Conservation (phyloP, 2,888 invertebrate species). For the Sesamia inferens region DNA sequence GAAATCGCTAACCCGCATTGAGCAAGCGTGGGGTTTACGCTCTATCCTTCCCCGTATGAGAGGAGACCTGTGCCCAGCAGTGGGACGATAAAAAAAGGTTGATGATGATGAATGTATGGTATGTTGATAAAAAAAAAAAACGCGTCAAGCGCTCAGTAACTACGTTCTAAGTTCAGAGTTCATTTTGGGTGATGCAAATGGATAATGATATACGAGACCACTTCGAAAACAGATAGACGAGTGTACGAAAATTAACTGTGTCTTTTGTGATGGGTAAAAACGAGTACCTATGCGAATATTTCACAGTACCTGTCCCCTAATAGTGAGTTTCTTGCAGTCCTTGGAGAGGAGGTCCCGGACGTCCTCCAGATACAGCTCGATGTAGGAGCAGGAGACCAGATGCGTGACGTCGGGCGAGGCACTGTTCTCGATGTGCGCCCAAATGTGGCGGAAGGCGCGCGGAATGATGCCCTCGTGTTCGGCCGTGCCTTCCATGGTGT, state of each 20-base stretch:
- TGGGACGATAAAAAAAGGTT: too few relatives aligned
- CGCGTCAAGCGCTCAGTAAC: slow-evolving; percentile 4
- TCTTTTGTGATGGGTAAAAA: neutral
- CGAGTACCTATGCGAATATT: neutral
- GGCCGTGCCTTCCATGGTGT: slow-evolving; percentile 93
- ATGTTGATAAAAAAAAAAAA: neutral
- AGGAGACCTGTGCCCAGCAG: too few relatives aligned
- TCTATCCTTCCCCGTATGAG: too few relatives aligned
- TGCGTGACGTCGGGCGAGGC: slow-evolving; percentile 98
- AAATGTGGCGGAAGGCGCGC: slow-evolving; percentile 99
- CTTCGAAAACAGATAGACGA: neutral
- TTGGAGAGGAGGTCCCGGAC: slow-evolving; percentile 93
- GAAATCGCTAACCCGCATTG: too few relatives aligned
- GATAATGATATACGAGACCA: neutral
- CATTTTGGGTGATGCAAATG: neutral
- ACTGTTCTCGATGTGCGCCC: slow-evolving; percentile 96
- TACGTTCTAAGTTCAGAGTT: slow-evolving; percentile 3
- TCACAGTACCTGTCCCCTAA: slow-evolving; percentile 84
- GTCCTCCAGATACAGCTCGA: slow-evolving; percentile 99
- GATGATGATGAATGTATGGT: neutral
- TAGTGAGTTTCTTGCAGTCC: slow-evolving; percentile 94
- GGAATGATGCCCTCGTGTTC: slow-evolving; percentile 96
- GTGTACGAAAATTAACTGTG: neutral
- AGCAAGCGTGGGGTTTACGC: too few relatives aligned
- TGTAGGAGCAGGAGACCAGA: slow-evolving; percentile 98